phyloP scores from a whole-genome alignment of 2,113 vertebrate species.

The Chionomys nivalis region DNA sequence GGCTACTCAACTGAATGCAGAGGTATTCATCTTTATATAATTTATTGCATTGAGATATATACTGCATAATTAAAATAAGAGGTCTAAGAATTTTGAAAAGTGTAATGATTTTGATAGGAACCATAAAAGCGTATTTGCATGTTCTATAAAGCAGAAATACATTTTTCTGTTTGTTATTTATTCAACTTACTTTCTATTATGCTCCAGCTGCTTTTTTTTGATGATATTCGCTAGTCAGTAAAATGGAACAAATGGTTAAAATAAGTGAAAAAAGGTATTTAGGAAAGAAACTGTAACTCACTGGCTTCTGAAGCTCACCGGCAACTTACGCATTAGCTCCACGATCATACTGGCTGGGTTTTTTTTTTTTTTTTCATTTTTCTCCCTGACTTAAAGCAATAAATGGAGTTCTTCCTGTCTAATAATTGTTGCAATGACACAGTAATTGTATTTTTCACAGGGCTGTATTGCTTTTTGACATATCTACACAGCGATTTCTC shows the following conservation, averaged over 20 bases:
- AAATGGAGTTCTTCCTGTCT: constrained; percentile 45
- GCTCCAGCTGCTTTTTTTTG: background rate
- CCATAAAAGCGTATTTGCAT: background rate
- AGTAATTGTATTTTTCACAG: constrained; percentile 37
- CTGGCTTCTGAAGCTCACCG: background rate
- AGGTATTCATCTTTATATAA: background rate
- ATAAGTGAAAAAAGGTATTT: background rate
- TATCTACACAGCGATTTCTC: constrained; percentile 52
- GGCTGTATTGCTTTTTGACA: constrained; percentile 27
- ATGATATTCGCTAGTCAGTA: constrained; percentile 9
- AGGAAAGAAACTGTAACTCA: background rate
- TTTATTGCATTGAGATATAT: background rate
- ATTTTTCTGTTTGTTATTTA: constrained; percentile 18
- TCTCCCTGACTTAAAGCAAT: constrained; percentile 57
- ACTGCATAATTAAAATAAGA: constrained; percentile 29
- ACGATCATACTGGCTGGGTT: background rate
- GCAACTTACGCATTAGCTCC: background rate
- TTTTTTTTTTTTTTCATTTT: constrained; percentile 26
- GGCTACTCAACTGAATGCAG: background rate
- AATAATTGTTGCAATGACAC: constrained; percentile 40
- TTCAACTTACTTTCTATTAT: constrained; percentile 14
- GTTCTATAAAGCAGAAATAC: background rate
- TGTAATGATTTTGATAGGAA: constrained; percentile 23
- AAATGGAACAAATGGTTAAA: background rate
- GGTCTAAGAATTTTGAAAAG: background rate